Conservation (phyloP, 1,140 invertebrate genomes). For the Eciton burchellii region DNA sequence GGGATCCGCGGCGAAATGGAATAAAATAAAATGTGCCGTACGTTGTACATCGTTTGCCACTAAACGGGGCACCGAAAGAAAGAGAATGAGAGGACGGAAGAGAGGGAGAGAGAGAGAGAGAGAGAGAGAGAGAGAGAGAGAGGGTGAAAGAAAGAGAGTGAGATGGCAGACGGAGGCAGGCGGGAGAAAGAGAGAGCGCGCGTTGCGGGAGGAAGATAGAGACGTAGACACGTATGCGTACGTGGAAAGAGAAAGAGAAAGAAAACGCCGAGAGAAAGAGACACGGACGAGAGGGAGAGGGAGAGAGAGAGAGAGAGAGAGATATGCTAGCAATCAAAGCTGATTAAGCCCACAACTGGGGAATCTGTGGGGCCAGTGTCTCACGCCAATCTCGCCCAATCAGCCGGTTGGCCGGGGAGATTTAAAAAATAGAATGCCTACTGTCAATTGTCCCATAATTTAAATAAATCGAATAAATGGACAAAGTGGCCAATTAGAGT, state of each 20-base stretch:
- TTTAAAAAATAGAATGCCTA: constrained; percentile 87
- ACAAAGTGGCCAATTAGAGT: constrained; percentile 86
- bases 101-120: not conserved
- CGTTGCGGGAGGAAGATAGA: constrained; percentile 67
- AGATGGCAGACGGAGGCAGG: too few species aligned
- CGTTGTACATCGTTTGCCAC: constrained; percentile 53
- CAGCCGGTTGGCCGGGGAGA: constrained; percentile 84
- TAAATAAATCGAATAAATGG: constrained; percentile 87
- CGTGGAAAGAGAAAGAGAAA: constrained; percentile 66
- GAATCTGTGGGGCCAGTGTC: constrained; percentile 86
- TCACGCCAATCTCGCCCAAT: constrained; percentile 86
- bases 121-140: constrained; percentile 64
- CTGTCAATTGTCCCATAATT: constrained; percentile 87
- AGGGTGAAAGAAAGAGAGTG: constrained; percentile 64
- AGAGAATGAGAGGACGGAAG: constrained; percentile 15
- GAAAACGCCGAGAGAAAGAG: constrained; percentile 70
- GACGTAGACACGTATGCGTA: constrained; percentile 74
- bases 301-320: constrained; percentile 71
- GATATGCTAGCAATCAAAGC: constrained; percentile 85
- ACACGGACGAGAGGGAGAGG: constrained; percentile 28
- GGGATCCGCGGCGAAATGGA: constrained; percentile 72
- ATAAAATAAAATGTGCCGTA: constrained; percentile 75
- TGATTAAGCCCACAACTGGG: constrained; percentile 86
- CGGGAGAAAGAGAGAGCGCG: constrained; percentile 61
- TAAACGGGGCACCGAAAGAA: constrained; percentile 37